Percentiles rank a stretch among this genome's conserved stretches.
phyloP scores from a whole-genome alignment of 2,797 vertebrate genomes.

The Smutsia temminckii region DNA sequence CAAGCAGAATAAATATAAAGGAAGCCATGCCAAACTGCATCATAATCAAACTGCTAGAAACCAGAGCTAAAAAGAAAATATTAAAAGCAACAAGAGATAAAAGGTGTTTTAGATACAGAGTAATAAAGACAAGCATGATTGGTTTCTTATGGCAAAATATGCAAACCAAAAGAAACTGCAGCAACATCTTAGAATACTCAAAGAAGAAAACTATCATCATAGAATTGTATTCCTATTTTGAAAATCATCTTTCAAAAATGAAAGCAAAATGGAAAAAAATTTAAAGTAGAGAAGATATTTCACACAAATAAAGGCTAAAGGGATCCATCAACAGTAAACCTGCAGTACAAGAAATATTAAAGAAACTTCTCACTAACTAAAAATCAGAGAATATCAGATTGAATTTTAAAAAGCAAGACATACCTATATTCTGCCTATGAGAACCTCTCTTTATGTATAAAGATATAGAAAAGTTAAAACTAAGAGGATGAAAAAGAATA shows the following conservation, averaged over 20 bases:
- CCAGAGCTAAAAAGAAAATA: background rate
- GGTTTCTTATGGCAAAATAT: background rate
- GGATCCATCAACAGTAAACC: background rate
- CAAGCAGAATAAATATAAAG: slow-evolving; percentile 20
- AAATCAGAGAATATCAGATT: background rate
- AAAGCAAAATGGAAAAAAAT: background rate
- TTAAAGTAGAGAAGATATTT: background rate
- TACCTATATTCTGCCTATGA: background rate
- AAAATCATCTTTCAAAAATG: slow-evolving; percentile 2
- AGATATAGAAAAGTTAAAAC: background rate
- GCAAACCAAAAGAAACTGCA: background rate
- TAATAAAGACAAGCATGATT: background rate
- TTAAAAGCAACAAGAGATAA: background rate
- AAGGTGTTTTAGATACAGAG: background rate
- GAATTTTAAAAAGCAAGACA: background rate
- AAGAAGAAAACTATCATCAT: background rate
- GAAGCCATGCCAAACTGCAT: background rate
- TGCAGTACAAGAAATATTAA: background rate
- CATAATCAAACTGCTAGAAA: background rate
- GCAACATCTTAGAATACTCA: background rate
- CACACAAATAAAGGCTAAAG: background rate
- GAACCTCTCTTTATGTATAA: background rate
- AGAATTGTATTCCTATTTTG: background rate
- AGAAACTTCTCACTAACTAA: background rate
- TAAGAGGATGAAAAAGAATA: background rate